Evolutionary conservation across 2,797 vertebrate genomes (phyloP), one percentile per base, ranked within the genome.

Genomic region (Glossophaga mutica): DNA sequence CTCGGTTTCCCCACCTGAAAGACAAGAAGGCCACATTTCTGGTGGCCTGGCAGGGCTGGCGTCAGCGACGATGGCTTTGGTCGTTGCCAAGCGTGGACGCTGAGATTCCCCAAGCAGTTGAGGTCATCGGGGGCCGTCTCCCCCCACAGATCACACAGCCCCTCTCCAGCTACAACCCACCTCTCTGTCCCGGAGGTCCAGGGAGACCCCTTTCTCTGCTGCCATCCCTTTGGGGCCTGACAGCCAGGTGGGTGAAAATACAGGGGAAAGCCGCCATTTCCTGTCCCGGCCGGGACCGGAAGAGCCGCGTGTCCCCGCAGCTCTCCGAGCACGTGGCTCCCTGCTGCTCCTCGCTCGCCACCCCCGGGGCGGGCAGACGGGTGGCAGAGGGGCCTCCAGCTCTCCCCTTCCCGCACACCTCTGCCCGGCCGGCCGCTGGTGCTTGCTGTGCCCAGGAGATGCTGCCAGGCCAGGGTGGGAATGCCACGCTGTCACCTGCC

Each of bases 391-490:
- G 42, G n/a, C 39, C 87, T 9, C 1, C 85, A 39, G 95, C 94
- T 97, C 95, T 1, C 87, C 85, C 65, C 74, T 10, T 50, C 46
- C 5, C 96, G 95, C 37, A 1, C 97, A 50, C 96, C 96, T 96
- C 95, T 94, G 92, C 96, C 95, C 94, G 96, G 97, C 98, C 93
- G 67, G n/a, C 74, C 1, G 21, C 8, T 21, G 3, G 96, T 82
- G 0, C 16, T 77, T 81, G 97, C 90, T 91, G 65, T 81, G 93
- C 0, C n/a, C 77, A 96, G 97, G 94, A 34, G 24, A 50, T 26
- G 92, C 97, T 97, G 97, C 96, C 97, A 91, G 86, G 91, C 97
- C 95, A 79, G 90, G 42, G 96, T 91, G 96, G 97, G 96, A 95
- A 92, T 97, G 96, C 97, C 94, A 16, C 96, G 32, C 97, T 94